Conservation (phyloP, 2,113 vertebrate species). For the Dermatemys mawii region DNA sequence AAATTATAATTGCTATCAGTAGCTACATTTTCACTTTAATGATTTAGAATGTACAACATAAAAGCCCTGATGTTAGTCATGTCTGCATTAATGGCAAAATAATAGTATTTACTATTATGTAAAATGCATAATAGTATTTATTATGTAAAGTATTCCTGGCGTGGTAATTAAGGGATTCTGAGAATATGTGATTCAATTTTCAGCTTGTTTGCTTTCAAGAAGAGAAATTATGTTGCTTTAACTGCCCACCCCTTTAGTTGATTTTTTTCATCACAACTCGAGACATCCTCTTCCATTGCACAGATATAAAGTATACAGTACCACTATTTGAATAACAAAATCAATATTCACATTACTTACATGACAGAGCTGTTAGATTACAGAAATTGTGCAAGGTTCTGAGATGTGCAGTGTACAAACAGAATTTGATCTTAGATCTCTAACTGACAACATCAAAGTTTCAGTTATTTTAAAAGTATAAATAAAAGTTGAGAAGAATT, state of each 20-base stretch:
- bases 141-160: not conserved
- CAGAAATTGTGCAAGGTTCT: not conserved
- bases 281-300: not conserved
- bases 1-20: not conserved
- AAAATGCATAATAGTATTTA: fast-evolving
- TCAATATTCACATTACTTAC: not conserved
- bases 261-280: not conserved
- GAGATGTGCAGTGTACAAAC: not conserved
- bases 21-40: not conserved
- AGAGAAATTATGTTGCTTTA: not conserved
- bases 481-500: not conserved
- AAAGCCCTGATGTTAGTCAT: not conserved
- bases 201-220: not conserved
- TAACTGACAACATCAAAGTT: not conserved
- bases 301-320: not conserved
- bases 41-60: not conserved
- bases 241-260: not conserved
- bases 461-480: not conserved
- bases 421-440: not conserved
- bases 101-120: fast-evolving
- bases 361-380: not conserved
- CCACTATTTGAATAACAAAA: not conserved
- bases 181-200: not conserved
- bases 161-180: not conserved
- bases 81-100: not conserved